Percentiles rank a stretch among this genome's conserved stretches.
phyloP scores from a whole-genome alignment of 2,888 invertebrate genomes.

The Apotomis betuletana region DNA sequence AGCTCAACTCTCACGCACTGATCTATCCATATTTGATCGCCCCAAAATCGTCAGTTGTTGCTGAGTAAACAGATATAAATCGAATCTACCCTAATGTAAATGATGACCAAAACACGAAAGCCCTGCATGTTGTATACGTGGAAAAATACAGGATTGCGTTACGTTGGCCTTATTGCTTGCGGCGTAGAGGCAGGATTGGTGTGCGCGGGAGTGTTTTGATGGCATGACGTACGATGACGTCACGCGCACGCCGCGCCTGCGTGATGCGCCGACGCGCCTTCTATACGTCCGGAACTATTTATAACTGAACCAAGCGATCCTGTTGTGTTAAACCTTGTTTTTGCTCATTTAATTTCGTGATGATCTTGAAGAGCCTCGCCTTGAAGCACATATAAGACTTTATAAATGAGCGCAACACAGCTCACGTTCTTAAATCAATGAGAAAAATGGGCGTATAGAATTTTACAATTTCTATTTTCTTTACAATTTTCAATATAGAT shows the following conservation, averaged over 20 bases:
- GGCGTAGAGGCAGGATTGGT: slow-evolving; percentile 48
- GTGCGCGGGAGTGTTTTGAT: slow-evolving; percentile 51
- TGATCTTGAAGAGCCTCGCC: not conserved
- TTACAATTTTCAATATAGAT: no score
- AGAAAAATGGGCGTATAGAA: no score
- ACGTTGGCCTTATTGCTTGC: slow-evolving; percentile 44
- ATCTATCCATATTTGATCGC: not conserved
- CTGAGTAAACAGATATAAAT: not conserved
- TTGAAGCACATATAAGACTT: no score
- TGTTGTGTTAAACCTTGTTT: slow-evolving; percentile 10
- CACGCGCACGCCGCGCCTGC: slow-evolving; percentile 66
- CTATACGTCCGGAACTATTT: slow-evolving; percentile 45
- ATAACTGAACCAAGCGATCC: slow-evolving; percentile 47
- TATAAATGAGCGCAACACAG: no score
- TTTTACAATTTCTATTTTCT: no score
- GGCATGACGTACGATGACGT: slow-evolving; percentile 72
- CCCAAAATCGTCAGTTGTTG: slow-evolving; percentile 2
- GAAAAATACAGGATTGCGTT: slow-evolving; percentile 40
- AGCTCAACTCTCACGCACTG: slow-evolving; percentile 1
- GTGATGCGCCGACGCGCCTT: slow-evolving; percentile 39
- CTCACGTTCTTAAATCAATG: no score
- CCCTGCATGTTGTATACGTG: slow-evolving; percentile 30
- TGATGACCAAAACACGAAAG: slow-evolving; percentile 10
- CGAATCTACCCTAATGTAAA: not conserved
- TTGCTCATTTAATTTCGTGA: not conserved